These are phyloP conservation scores for Tinamus major DNA, from an alignment of 2,797 vertebrate species.

Conservation along the genomic window DNA sequence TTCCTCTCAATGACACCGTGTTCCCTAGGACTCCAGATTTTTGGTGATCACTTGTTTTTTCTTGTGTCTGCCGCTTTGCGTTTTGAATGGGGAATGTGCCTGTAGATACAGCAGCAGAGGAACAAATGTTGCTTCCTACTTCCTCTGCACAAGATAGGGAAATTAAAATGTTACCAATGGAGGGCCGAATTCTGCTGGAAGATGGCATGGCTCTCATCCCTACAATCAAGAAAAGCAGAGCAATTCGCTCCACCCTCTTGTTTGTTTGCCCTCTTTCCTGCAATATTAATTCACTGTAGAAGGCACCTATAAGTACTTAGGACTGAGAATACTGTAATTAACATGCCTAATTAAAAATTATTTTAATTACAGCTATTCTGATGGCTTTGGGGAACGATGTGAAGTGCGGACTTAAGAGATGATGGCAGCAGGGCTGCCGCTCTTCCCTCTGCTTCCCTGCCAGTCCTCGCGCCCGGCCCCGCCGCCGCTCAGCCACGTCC, in stretches of 20 bases:
- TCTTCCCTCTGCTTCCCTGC: neutral
- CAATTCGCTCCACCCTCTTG: neutral
- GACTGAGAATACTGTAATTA: neutral
- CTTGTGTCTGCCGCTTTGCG: neutral
- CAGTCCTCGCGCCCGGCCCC: neutral
- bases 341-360: neutral
- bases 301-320: neutral
- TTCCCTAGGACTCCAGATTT: neutral
- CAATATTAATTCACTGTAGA: neutral
- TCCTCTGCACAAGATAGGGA: neutral
- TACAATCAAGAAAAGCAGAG: neutral
- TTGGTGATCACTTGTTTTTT: neutral
- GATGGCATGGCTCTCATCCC: neutral
- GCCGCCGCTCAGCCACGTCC: rapidly evolving
- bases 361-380: neutral
- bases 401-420: neutral
- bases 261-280: neutral
- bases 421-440: neutral
- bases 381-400: neutral
- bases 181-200: neutral
- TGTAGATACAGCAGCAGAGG: neutral
- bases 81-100: neutral
- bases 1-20: neutral
- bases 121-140: neutral
- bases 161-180: neutral